Evolutionary conservation across 2,113 vertebrate species (phyloP).

Genomic region (Tautogolabrus adspersus): DNA sequence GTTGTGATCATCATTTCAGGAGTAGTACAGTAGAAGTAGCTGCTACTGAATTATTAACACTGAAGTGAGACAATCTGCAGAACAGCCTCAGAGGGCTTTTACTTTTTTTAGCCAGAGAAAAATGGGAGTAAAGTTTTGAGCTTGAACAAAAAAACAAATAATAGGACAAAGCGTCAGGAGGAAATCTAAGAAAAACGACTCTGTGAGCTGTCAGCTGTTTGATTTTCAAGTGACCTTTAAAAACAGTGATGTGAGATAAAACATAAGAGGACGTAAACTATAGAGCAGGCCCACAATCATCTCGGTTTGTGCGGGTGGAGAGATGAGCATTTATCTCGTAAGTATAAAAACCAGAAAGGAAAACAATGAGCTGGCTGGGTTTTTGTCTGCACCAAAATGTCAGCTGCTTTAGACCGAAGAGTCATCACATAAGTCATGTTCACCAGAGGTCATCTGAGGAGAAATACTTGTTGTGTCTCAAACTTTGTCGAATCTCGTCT

Average conservation of each 20-base stretch:
- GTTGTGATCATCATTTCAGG: not conserved
- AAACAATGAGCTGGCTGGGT: not conserved
- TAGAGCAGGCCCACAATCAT: not conserved
- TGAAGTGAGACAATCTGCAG: not conserved
- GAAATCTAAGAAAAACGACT: not conserved
- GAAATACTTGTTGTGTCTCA: not conserved
- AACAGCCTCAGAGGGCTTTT: not conserved
- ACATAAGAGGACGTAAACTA: not conserved
- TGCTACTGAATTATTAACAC: slow-evolving; percentile 7
- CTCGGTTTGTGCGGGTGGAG: no score
- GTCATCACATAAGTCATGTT: slow-evolving; percentile 2
- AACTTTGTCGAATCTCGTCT: not conserved
- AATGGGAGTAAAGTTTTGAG: not conserved
- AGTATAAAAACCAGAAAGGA: not conserved
- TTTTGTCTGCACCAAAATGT: not conserved
- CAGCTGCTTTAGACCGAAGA: not conserved
- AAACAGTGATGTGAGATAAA: not conserved
- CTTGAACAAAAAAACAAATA: not conserved
- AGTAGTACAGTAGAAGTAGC: not conserved
- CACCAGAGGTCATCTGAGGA: not conserved
- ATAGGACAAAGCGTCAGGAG: not conserved
- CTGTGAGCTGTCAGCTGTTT: not conserved
- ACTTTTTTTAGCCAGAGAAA: not conserved
- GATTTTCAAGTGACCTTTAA: not conserved
- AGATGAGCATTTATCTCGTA: not conserved